Evolutionary conservation across 2,797 vertebrate genomes (phyloP).

Genomic region (Sparidentex hasta): DNA sequence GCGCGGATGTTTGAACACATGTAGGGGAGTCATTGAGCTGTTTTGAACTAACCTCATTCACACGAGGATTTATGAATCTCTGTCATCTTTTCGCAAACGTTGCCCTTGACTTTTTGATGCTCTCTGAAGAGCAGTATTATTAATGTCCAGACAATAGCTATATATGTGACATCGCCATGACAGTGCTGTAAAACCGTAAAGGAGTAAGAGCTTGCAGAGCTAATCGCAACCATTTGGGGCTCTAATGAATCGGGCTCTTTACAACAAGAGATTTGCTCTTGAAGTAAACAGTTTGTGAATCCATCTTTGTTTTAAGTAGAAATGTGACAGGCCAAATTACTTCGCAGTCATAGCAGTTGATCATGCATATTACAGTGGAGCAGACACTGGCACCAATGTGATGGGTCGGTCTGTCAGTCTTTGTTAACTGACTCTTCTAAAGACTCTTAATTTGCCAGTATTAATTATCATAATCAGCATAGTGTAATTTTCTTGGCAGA

Average conservation of each 20-base stretch:
- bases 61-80: conserved; percentile 49
- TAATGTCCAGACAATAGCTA: conserved; percentile 1
- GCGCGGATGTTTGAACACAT: background rate
- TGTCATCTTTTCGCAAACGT: conserved; percentile 58
- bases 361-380: conserved; percentile 18
- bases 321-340: conserved; percentile 36
- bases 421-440: conserved; percentile 19
- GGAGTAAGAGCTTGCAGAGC: background rate
- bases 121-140: conserved; percentile 11
- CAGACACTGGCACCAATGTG: conserved; percentile 5
- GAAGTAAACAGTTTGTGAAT: conserved; percentile 9
- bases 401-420: conserved; percentile 27
- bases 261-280: conserved; percentile 14
- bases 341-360: conserved; percentile 18
- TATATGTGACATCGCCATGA: conserved; percentile 15
- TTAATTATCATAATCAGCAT: conserved; percentile 12
- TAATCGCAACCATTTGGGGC: conserved; percentile 25
- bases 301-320: conserved; percentile 13
- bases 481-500: conserved; percentile 14
- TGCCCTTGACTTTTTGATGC: conserved; percentile 7
- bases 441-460: conserved; percentile 38
- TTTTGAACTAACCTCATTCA: conserved; percentile 5
- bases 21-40: too few relatives aligned
- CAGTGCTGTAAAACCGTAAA: too few relatives aligned
- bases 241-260: conserved; percentile 32